phyloP scores from a whole-genome alignment of 2,113 vertebrate species.

The Uria lomvia region DNA sequence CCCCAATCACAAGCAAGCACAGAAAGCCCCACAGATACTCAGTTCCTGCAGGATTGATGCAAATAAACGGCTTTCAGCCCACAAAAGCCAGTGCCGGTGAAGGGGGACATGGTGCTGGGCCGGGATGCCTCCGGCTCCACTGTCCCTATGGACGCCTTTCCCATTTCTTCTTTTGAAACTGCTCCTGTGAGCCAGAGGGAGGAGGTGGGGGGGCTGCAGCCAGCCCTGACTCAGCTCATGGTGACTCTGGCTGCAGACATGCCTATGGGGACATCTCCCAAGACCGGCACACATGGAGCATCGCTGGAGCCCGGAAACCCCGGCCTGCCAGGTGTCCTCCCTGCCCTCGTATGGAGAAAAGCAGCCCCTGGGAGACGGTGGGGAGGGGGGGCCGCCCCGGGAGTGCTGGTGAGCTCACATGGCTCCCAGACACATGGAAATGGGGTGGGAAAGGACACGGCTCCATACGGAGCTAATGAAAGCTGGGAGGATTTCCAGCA shows the following conservation, averaged over 20 bases:
- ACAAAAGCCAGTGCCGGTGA: background rate
- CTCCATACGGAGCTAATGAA: background rate
- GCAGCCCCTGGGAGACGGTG: background rate
- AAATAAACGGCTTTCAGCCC: background rate
- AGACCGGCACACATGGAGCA: accelerated
- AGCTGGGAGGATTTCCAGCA: background rate
- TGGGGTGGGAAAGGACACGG: background rate
- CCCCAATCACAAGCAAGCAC: background rate
- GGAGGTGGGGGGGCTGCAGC: background rate
- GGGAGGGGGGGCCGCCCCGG: background rate
- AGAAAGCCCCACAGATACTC: background rate
- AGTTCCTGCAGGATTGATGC: background rate
- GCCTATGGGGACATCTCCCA: accelerated
- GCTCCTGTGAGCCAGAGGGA: background rate
- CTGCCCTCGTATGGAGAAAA: background rate
- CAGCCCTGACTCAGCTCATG: background rate
- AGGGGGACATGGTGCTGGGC: background rate
- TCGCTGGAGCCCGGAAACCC: background rate
- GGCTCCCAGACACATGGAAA: background rate
- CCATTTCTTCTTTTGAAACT: background rate
- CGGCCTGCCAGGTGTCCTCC: accelerated
- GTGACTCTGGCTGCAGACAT: background rate
- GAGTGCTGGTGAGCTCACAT: background rate
- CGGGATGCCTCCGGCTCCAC: background rate
- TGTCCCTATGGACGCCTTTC: background rate